Evolutionary conservation across 2,113 vertebrate species (phyloP), one percentile per base, ranked within the genome.

Genomic region (Taurulus bubalis): DNA sequence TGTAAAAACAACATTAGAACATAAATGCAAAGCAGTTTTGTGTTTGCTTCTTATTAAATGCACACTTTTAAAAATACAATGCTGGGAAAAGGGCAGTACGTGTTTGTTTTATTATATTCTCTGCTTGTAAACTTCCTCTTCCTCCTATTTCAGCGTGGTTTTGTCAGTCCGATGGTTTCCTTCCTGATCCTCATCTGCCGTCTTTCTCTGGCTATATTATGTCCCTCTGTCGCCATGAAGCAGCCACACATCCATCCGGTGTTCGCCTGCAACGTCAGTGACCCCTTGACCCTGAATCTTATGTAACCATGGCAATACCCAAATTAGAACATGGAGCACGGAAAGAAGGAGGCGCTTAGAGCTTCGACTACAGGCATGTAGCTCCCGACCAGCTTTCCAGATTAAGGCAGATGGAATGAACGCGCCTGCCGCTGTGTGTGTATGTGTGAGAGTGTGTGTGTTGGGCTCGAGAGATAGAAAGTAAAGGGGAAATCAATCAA

Each of bases 241-340:
- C 77, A 75, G 81, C 75, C 80, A 80, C 81, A 85, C 71, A 75
- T 85, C 90, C 89, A 84, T 85, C 81, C 79, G n/a, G 77, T 64
- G 64, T 89, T 89, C 1, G 71, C 42, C 75, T 79, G 72, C 85
- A 77, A 75, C 85, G 77, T 87, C 90, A 85, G 76, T 90, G 87
- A 94, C 93, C 94, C 82, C 81, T 82, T 95, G 91, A 94, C 94
- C 91, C 87, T 69, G 60, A 85, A 77, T 87, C 86, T 94, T 94
- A 95, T 47, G 87, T 94, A 95, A 95, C 92, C 81, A 83, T 89
- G 65, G 89, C 88, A 83, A 92, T 92, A 87, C 87, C 84, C 83
- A 91, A 93, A 92, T 92, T 93, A 93, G 92, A 94, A 87, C 88
- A 84, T 10, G 56, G 77, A 80, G 90, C 82, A 89, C 84, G 85